Conservation (phyloP, 2,113 vertebrate genomes). For the Pituophis catenifer region DNA sequence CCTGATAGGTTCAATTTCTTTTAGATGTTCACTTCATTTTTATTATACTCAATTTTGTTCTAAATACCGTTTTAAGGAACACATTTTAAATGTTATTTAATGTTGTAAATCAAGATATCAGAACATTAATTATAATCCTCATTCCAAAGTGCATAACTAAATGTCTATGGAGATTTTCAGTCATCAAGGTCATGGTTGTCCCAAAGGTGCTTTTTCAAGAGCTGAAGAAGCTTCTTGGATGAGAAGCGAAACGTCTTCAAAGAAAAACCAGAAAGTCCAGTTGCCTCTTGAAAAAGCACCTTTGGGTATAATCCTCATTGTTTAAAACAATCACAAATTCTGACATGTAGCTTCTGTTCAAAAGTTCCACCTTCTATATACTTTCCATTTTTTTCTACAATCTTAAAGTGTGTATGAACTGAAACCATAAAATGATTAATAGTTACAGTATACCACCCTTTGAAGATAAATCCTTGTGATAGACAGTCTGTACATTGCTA, state of each 20-base stretch:
- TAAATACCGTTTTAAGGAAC: neutral
- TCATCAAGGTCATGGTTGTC: no score
- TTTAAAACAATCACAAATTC: neutral
- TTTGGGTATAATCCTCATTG: no score
- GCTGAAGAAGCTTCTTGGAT: no score
- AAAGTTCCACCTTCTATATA: neutral
- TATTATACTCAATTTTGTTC: neutral
- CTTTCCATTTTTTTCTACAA: neutral
- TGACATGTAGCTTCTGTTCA: neutral
- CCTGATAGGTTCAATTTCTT: neutral
- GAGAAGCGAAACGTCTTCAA: no score
- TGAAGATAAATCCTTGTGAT: neutral
- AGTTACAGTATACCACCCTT: no score
- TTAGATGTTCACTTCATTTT: neutral
- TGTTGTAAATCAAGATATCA: neutral
- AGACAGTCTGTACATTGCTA: neutral
- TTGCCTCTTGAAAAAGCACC: no score
- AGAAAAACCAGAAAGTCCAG: no score
- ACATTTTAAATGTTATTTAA: neutral
- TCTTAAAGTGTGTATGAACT: neutral
- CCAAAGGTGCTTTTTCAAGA: no score
- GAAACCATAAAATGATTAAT: neutral
- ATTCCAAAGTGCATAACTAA: no score
- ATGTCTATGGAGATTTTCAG: no score
- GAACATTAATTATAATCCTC: neutral